Conservation (phyloP, 2,113 vertebrate species). For the Heloderma charlesbogerti region DNA sequence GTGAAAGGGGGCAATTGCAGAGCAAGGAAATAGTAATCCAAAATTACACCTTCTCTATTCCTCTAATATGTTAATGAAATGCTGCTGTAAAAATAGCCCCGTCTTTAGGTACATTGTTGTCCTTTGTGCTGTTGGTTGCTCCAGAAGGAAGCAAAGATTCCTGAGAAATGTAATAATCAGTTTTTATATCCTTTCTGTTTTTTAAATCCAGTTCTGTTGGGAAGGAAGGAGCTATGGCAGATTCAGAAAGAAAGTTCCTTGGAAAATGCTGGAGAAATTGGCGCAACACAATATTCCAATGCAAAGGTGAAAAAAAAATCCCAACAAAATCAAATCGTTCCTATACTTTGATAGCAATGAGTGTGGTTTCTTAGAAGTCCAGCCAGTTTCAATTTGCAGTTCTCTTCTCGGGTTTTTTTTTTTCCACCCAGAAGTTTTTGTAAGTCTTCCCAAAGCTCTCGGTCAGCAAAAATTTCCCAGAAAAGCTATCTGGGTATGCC, state of each 20-base stretch:
- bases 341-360: background rate
- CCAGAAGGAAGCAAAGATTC: background rate
- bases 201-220: background rate
- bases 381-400: background rate
- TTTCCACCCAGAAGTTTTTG: background rate
- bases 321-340: background rate
- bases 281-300: background rate
- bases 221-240: background rate
- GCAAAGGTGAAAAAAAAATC: background rate
- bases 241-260: background rate
- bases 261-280: background rate
- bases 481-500: background rate
- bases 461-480: conserved; percentile 23
- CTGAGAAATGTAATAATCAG: background rate
- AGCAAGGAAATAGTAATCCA: too few relatives aligned
- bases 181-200: background rate
- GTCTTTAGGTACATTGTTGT: background rate
- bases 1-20: background rate
- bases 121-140: too few relatives aligned
- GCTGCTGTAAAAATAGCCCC: background rate
- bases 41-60: background rate
- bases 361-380: background rate
- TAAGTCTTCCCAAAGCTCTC: background rate
- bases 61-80: background rate
- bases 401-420: background rate